phyloP scores from a whole-genome alignment of 2,888 invertebrate genomes.

The Cetonia aurata region DNA sequence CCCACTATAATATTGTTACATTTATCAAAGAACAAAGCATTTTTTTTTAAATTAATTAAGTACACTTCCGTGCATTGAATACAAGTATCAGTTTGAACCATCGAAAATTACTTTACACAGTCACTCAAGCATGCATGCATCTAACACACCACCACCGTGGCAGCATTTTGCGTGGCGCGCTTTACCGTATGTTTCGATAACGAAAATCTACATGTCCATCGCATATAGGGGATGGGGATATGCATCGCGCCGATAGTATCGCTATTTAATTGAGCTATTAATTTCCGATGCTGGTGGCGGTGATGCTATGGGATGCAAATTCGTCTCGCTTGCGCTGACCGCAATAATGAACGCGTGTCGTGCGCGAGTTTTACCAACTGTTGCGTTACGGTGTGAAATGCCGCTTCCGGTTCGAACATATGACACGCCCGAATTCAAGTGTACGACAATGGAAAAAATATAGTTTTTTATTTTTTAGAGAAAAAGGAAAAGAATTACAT shows the following conservation, averaged over 20 bases:
- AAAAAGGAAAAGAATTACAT: too few species aligned
- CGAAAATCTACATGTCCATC: too few species aligned
- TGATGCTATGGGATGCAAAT: slow-evolving; percentile 40
- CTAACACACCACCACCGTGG: not conserved
- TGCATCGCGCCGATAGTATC: slow-evolving; percentile 1
- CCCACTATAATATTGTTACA: too few species aligned
- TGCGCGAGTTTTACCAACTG: slow-evolving; percentile 39
- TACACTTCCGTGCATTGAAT: too few species aligned
- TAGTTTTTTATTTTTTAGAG: too few species aligned
- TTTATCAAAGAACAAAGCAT: too few species aligned
- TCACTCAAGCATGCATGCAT: not conserved
- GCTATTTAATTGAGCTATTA: slow-evolving; percentile 34
- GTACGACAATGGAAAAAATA: too few species aligned
- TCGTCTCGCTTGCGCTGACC: slow-evolving; percentile 44
- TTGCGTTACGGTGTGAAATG: slow-evolving; percentile 41
- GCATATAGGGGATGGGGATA: not conserved
- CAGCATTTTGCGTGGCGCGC: not conserved
- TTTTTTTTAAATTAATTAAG: too few species aligned
- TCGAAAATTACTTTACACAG: too few species aligned
- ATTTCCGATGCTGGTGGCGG: not conserved
- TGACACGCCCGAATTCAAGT: slow-evolving; percentile 17
- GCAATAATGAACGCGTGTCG: slow-evolving; percentile 19
- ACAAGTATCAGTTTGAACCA: too few species aligned
- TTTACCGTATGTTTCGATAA: not conserved
- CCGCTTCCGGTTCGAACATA: slow-evolving; percentile 39